phyloP scores from a whole-genome alignment of 2,113 vertebrate genomes.

The Oxyura jamaicensis region DNA sequence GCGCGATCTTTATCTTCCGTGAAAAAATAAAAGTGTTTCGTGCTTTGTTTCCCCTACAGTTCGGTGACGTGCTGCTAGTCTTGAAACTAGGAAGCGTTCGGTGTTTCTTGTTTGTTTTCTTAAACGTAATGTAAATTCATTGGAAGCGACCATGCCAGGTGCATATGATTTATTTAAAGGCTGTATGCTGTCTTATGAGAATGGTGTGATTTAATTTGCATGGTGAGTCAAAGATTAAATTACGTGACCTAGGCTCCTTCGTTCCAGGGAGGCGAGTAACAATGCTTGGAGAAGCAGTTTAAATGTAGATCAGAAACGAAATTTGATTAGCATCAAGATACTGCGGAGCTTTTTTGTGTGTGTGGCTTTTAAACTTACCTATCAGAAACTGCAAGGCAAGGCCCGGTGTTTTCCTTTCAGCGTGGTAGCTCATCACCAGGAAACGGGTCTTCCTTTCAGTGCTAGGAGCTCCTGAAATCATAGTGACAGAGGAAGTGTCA shows the following conservation, averaged over 20 bases:
- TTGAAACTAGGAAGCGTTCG: neutral
- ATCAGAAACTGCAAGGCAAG: neutral
- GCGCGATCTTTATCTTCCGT: rapidly evolving
- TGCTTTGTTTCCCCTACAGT: neutral
- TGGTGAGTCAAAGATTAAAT: slow-evolving; percentile 62
- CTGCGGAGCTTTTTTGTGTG: neutral
- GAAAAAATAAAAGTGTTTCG: neutral
- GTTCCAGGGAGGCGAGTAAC: slow-evolving; percentile 35
- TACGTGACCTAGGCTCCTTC: slow-evolving; percentile 19
- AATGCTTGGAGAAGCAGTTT: neutral
- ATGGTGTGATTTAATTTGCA: slow-evolving; percentile 55
- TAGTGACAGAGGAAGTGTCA: neutral
- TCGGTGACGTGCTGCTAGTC: rapidly evolving
- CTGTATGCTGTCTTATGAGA: neutral
- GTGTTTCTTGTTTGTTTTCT: neutral
- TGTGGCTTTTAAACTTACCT: neutral
- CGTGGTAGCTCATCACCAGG: neutral
- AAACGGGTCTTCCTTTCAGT: neutral
- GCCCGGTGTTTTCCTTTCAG: neutral
- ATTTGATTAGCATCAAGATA: neutral
- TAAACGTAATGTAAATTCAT: neutral
- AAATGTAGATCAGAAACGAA: neutral
- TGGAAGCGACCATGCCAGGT: neutral
- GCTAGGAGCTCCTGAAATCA: neutral
- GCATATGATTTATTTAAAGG: slow-evolving; percentile 11